Conservation (phyloP, 2,888 invertebrate species). For the Drosophila anceps region DNA sequence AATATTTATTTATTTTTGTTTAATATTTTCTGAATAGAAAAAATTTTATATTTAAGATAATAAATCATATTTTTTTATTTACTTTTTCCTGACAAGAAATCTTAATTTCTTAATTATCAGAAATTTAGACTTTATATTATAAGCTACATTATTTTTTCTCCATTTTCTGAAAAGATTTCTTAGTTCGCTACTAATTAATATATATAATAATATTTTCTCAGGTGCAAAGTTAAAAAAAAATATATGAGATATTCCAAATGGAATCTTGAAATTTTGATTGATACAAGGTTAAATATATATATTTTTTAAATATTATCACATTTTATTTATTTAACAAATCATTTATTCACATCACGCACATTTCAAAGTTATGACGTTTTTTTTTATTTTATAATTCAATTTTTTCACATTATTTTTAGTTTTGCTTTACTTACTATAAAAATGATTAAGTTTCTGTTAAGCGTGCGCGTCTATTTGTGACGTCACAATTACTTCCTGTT, state of each 20-base stretch:
- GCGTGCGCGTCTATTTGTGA: slow-evolving; percentile 17
- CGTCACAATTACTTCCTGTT: slow-evolving; percentile 32
- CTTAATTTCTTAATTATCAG: too few relatives aligned
- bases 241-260: not conserved
- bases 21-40: too few relatives aligned
- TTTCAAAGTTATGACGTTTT: not conserved
- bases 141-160: too few relatives aligned
- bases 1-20: too few relatives aligned
- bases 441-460: not conserved
- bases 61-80: too few relatives aligned
- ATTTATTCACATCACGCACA: not conserved
- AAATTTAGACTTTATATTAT: too few relatives aligned
- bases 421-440: not conserved
- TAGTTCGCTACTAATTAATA: too few relatives aligned
- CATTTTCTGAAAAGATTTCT: too few relatives aligned
- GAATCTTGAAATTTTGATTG: not conserved
- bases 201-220: too few relatives aligned
- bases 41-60: too few relatives aligned
- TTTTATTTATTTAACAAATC: not conserved
- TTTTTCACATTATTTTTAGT: not conserved
- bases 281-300: not conserved
- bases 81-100: too few relatives aligned
- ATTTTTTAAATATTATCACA: not conserved
- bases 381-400: not conserved
- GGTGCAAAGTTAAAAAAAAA: too few relatives aligned